Percentiles rank a stretch among this genome's conserved stretches.
These are phyloP conservation scores for Cryptus armator DNA, from an alignment of 2,888 invertebrate species.

Conservation along the genomic window DNA sequence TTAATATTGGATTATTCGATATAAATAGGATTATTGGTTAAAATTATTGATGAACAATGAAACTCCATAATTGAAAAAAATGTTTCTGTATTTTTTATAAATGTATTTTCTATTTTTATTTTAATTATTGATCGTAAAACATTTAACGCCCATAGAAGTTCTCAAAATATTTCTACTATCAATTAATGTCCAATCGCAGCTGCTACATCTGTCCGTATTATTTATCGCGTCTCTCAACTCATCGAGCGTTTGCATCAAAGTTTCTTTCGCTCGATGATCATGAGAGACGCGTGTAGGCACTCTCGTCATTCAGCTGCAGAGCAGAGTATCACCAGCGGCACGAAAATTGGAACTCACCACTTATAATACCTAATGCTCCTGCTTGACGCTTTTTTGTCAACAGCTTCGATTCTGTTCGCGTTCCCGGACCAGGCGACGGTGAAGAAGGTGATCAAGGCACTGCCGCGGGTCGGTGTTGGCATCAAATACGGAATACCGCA, in stretches of 20 bases:
- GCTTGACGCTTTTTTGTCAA: constrained; percentile 84
- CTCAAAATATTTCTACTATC: not conserved
- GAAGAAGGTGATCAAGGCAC: constrained; percentile 98
- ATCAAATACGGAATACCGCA: constrained; percentile 99
- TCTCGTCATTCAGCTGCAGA: not conserved
- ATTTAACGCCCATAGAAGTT: too few relatives aligned
- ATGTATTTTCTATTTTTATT: too few relatives aligned
- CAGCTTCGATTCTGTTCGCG: constrained; percentile 99
- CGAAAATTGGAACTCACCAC: constrained; percentile 57
- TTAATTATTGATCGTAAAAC: too few relatives aligned
- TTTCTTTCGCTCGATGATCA: constrained; percentile 25
- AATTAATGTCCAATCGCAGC: not conserved
- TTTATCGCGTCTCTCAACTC: constrained; percentile 23
- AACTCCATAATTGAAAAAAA: too few relatives aligned
- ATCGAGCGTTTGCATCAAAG: not conserved
- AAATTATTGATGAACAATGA: too few relatives aligned
- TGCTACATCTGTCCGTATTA: constrained; percentile 16
- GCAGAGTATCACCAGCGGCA: constrained; percentile 25
- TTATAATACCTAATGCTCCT: constrained; percentile 55
- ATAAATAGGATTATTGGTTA: too few relatives aligned
- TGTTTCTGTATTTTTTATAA: too few relatives aligned
- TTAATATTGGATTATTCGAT: too few relatives aligned
- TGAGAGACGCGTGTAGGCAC: constrained; percentile 34
- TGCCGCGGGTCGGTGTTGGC: constrained; percentile 99
- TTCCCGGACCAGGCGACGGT: constrained; percentile 99